phyloP scores from a whole-genome alignment of 2,797 vertebrate species.

The Lepus townsendii region DNA sequence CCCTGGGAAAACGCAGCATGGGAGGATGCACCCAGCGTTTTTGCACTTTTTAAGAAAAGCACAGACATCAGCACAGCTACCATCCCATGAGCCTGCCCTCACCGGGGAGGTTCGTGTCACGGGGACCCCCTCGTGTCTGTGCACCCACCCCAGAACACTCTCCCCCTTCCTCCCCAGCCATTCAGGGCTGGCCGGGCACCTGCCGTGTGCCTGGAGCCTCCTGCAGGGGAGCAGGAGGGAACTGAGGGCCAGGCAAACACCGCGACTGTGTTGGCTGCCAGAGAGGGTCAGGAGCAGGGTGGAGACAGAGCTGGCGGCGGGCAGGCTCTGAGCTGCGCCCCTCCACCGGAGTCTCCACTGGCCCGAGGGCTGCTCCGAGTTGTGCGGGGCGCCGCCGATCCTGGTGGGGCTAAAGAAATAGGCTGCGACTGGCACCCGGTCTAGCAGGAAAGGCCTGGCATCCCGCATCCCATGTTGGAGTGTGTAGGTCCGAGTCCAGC shows the following conservation, averaged over 20 bases:
- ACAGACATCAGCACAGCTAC: rapidly evolving
- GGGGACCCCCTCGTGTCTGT: neutral
- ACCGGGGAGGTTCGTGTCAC: rapidly evolving
- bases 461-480: too few relatives aligned
- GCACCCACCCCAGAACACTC: too few relatives aligned
- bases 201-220: rapidly evolving
- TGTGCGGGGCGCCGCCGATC: rapidly evolving
- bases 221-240: neutral
- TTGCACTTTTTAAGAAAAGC: neutral
- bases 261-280: too few relatives aligned
- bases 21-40: rapidly evolving
- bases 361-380: rapidly evolving
- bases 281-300: neutral
- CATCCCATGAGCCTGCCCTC: rapidly evolving
- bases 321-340: neutral
- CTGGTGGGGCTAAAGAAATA: neutral
- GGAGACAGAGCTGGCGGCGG: neutral
- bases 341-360: rapidly evolving
- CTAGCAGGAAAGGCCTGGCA: neutral
- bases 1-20: neutral
- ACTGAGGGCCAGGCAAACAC: too few relatives aligned
- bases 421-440: rapidly evolving
- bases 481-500: too few relatives aligned
- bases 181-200: rapidly evolving
- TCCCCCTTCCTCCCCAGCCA: neutral